These are phyloP conservation scores for Spodoptera frugiperda DNA, from an alignment of 1,140 invertebrate genomes.

Conservation along the genomic window DNA sequence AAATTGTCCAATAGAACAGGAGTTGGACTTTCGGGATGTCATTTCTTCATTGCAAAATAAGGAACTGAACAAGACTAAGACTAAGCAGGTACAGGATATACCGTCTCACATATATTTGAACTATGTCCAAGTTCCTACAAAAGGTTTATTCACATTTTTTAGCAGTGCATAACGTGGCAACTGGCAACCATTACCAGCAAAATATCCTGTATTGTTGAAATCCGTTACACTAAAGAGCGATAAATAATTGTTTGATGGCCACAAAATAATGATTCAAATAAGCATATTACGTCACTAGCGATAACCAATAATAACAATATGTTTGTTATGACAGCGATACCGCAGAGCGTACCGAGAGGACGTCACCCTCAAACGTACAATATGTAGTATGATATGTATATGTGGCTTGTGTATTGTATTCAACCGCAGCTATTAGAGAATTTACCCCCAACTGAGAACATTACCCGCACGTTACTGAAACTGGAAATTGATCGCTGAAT, in stretches of 20 bases:
- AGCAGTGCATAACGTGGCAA: too few species aligned
- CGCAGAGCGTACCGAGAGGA: conserved; percentile 12
- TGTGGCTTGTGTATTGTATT: background rate
- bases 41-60: too few species aligned
- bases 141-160: too few species aligned
- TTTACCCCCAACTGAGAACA: background rate
- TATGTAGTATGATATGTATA: too few species aligned
- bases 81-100: too few species aligned
- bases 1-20: background rate
- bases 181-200: background rate
- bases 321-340: conserved; percentile 53
- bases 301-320: conserved; percentile 46
- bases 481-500: background rate
- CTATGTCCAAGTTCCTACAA: too few species aligned
- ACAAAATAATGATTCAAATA: conserved; percentile 49
- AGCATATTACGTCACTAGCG: conserved; percentile 47
- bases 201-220: conserved; percentile 17
- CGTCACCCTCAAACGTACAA: conserved; percentile 35
- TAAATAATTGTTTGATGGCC: conserved; percentile 15
- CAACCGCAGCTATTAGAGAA: background rate
- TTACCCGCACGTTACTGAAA: background rate
- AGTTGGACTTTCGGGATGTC: background rate
- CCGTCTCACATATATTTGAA: too few species aligned
- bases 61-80: too few species aligned
- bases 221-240: conserved; percentile 2